phyloP scores from a whole-genome alignment of 2,797 vertebrate genomes.

The Artibeus jamaicensis region DNA sequence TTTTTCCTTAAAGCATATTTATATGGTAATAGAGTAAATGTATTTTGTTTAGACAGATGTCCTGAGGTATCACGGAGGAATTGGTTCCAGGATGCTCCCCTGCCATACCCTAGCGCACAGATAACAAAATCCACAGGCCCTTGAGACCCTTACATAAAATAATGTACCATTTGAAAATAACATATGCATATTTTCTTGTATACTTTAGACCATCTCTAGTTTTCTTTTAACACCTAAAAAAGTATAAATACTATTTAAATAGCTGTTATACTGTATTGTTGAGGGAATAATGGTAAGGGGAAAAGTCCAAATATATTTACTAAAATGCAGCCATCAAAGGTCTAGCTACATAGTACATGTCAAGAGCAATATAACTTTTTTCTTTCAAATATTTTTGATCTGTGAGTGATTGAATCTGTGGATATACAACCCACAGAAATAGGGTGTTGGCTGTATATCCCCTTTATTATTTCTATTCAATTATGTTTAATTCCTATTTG shows the following conservation, averaged over 20 bases:
- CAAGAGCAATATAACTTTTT: not conserved
- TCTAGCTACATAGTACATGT: not conserved
- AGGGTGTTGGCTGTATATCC: not conserved
- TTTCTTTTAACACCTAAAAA: not conserved
- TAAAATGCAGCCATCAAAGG: not conserved
- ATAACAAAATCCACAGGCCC: not conserved
- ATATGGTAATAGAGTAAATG: no score
- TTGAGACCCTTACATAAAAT: not conserved
- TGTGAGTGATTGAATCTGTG: not conserved
- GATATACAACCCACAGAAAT: not conserved
- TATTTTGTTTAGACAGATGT: not conserved
- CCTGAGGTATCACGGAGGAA: not conserved
- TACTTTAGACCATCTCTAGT: not conserved
- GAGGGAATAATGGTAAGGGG: not conserved
- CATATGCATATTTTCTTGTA: not conserved
- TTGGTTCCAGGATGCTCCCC: not conserved
- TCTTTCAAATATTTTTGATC: not conserved
- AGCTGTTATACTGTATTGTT: not conserved
- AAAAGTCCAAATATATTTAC: not conserved
- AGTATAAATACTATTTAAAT: not conserved
- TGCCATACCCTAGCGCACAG: not conserved
- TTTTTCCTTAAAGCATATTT: no score
- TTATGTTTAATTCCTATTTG: not conserved
- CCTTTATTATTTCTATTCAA: not conserved
- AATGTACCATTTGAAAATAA: not conserved